Base-by-base conservation (phyloP, 2,888 invertebrate species). In the Hydroisotoma schaefferi region DNA sequence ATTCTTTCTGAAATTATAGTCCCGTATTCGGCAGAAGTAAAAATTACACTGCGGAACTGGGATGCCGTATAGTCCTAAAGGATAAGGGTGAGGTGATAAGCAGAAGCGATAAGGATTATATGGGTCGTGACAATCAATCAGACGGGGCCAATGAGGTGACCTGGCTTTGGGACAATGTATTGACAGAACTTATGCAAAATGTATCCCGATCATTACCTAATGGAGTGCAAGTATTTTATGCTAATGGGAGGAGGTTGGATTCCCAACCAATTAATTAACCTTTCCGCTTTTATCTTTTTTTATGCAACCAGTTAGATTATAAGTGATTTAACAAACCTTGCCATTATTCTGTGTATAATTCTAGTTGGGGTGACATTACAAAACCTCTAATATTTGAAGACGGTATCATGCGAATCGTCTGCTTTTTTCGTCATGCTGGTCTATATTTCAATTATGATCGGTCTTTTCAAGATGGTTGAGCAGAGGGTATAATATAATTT, bases 101-200 rank as follows among this genome's bases (percentile, higher is more conserved):
- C 37, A 82, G 84, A 77, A 80, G 82, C 51, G 87, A 87, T 59
- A 87, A 87, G 75, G 78, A 82, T 71, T 84, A 86, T 20, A 87
- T 87, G 51, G 87, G 87, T 40, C 85, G 86, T 73, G 86, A 87
- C 73, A 87, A n/a, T n/a, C n/a, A n/a, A n/a, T n/a, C n/a, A n/a
- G n/a, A n/a, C n/a, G n/a, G 86, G 86, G 87, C 86, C 12, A 64
- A 64, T 47, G 76, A 80, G 63, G 81, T 82, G 63, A 77, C 82
- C 53, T 77, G 83, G 23, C 73, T 79, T 58, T 86, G 86, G 85
- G 86, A 86, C 77, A 74, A 76, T 18, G 76, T 78, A 61, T 86
- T 82, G 76, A 74, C 83, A 66, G 72, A 79, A 2, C 70, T 78
- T 59, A 77, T 84, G 76, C 71, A 78, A 47, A 73, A 75, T 61